Conservation (phyloP, 2,797 vertebrate genomes). For the Enteromius fasciolatus region DNA sequence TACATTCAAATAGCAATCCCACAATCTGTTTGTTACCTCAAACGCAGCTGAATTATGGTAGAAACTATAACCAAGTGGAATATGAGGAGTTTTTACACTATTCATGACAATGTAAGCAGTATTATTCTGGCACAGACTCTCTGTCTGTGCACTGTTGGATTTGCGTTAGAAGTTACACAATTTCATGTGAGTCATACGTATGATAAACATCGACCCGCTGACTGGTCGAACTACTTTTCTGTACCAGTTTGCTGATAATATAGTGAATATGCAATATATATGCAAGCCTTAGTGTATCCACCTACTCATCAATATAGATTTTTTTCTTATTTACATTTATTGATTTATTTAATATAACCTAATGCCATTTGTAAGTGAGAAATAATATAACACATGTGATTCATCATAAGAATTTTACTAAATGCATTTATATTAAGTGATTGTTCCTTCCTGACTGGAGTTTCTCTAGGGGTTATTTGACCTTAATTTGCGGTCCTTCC, state of each 20-base stretch:
- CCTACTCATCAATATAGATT: neutral
- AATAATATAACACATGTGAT: constrained; percentile 7
- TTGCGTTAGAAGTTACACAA: neutral
- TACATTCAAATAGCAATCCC: neutral
- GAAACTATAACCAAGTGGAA: neutral
- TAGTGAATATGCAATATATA: neutral
- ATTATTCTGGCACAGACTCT: neutral
- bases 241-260: neutral
- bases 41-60: neutral
- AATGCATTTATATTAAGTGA: neutral
- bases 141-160: neutral
- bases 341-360: neutral
- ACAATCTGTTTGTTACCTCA: neutral
- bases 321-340: neutral
- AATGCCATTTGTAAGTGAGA: neutral
- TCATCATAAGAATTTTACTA: constrained; percentile 3
- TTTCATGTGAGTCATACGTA: constrained; percentile 8
- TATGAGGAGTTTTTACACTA: neutral
- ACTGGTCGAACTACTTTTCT: neutral
- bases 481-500: constrained; percentile 26
- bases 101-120: neutral
- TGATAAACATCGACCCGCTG: neutral
- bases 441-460: neutral
- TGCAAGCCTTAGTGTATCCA: neutral
- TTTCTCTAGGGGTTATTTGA: constrained; percentile 18